Percentiles rank a stretch among this genome's conserved stretches.
These are phyloP conservation scores for Brachypteracias leptosomus DNA, from an alignment of 2,113 vertebrate genomes.

Conservation along the genomic window DNA sequence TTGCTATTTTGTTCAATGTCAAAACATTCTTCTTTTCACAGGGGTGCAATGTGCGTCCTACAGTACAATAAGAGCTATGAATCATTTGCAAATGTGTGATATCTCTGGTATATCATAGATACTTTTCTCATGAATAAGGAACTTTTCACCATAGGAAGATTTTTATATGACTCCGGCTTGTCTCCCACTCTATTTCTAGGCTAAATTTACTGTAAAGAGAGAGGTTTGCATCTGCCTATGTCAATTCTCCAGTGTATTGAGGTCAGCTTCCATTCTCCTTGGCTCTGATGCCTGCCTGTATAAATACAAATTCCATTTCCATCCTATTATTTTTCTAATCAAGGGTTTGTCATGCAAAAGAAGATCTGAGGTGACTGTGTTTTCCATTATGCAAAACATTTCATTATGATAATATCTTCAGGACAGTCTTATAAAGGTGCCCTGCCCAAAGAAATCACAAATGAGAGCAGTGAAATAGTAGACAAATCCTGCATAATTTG, in stretches of 20 bases:
- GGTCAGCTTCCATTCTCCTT: constrained; percentile 44
- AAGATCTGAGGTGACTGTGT: constrained; percentile 67
- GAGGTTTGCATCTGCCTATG: constrained; percentile 7
- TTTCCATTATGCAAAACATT: constrained; percentile 73
- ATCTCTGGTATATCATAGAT: constrained; percentile 13
- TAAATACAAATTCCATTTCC: constrained; percentile 79
- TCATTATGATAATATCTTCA: constrained; percentile 71
- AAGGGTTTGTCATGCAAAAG: constrained; percentile 77
- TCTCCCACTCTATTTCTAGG: not conserved
- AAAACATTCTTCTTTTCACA: constrained; percentile 59
- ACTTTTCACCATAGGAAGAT: constrained; percentile 2
- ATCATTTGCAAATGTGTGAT: constrained; percentile 8
- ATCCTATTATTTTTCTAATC: constrained; percentile 80
- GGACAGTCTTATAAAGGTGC: constrained; percentile 62
- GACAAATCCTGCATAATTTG: constrained; percentile 41
- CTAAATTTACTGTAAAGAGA: constrained; percentile 42
- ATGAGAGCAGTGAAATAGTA: constrained; percentile 43
- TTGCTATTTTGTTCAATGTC: not conserved
- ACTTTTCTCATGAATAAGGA: constrained; percentile 39
- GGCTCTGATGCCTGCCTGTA: constrained; percentile 63
- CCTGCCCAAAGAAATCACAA: constrained; percentile 54
- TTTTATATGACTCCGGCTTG: not conserved
- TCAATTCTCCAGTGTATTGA: constrained; percentile 52
- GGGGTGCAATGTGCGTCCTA: constrained; percentile 15
- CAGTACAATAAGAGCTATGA: constrained; percentile 23